Evolutionary conservation across 1,140 invertebrate species (phyloP).

Genomic region (Tetramorium simillimum): DNA sequence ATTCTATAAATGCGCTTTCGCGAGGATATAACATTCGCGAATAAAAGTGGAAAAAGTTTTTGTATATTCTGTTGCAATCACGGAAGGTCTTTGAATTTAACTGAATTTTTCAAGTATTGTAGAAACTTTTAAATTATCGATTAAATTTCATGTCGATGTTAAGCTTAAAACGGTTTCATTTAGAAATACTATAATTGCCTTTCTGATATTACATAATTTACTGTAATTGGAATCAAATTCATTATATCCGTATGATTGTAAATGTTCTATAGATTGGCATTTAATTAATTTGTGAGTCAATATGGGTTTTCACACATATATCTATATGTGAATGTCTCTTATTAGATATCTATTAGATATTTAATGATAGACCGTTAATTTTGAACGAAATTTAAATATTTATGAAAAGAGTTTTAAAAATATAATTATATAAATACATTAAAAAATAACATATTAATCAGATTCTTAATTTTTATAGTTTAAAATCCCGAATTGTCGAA

Average conservation of each 20-base stretch:
- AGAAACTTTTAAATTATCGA: not conserved
- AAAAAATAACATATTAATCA: too few species aligned
- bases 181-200: not conserved
- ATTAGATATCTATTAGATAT: not conserved
- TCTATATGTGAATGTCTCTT: not conserved
- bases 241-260: not conserved
- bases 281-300: not conserved
- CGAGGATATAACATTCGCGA: not conserved
- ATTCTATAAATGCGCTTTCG: not conserved
- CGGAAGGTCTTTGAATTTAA: not conserved
- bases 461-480: too few species aligned
- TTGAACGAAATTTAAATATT: not conserved
- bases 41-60: not conserved
- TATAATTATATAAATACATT: not conserved
- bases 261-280: not conserved
- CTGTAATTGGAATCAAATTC: not conserved
- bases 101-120: not conserved
- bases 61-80: constrained; percentile 3
- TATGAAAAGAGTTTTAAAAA: not conserved
- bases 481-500: too few species aligned
- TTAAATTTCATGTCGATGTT: not conserved
- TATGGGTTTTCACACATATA: not conserved
- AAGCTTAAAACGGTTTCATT: not conserved
- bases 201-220: not conserved
- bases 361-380: not conserved